Base-by-base conservation (phyloP, 2,888 invertebrate genomes). In the Drosophila lutescens region DNA sequence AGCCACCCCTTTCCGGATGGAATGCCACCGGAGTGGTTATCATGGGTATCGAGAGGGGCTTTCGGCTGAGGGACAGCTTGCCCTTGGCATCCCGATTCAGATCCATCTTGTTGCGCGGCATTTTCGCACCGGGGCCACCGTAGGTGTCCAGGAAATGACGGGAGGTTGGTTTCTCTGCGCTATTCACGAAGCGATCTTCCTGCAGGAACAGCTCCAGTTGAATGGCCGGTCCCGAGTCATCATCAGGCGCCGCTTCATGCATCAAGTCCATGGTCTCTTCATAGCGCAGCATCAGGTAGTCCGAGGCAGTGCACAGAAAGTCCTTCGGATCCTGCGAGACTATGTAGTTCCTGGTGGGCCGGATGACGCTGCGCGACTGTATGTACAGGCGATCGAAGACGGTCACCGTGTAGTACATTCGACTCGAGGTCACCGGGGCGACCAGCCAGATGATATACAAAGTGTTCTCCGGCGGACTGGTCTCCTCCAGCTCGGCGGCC, bases 371-470 rank as follows among this genome's bases (percentile, higher is more conserved):
- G 1, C 72, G 69, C 4, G 80, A 74, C 7, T 77, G 59, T 0
- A 56, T 15, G 32, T 70, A 70, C 10, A 53, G 50, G 0, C 67
- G 61, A 68, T 84, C 72, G 8, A 61, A 81, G 17, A 75, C 47
- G 4, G 85, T 85, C 2, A 81, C 12, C 0, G 85, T 73, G 30
- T 77, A 81, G 36, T 54, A 55, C 1, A 85, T 15, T 4, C 57
- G 60, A 12, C 67, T 62, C 0, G 74, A 44, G 1, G 72, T 66
- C 7, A 15, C 12, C 0, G 80, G 79, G 0, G 74, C 58, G 8
- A 59, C 79, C 9, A 85, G 51, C 85, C 85, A 81, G n/a, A 85
- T 32, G 2, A 81, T 77, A 61, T 66, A 84, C 30, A 80, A 60
- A 5, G 8, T 26, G 26, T n/a, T n/a, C 53, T 44, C 60, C 2